Percentiles rank a stretch among this genome's conserved stretches.
phyloP scores from a whole-genome alignment of 2,797 vertebrate genomes.

The Chelmon rostratus region DNA sequence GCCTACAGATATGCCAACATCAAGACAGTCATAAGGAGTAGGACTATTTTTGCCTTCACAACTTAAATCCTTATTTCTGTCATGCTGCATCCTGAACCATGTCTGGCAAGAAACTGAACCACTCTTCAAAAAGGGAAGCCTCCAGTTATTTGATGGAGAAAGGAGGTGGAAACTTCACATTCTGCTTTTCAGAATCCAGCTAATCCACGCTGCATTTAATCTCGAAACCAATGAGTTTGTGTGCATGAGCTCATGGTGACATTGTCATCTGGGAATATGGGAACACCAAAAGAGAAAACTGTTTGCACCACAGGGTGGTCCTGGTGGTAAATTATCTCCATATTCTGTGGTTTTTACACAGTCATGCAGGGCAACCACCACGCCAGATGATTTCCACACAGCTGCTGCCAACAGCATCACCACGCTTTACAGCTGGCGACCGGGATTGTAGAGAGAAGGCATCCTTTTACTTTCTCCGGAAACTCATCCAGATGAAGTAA shows the following conservation, averaged over 20 bases:
- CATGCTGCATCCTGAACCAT: constrained; percentile 15
- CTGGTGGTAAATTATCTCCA: constrained; percentile 26
- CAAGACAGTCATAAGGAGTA: not conserved
- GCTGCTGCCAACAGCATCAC: constrained; percentile 32
- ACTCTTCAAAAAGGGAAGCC: constrained; percentile 12
- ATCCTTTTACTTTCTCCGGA: constrained; percentile 3
- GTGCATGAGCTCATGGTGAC: not conserved
- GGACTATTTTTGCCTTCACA: not conserved
- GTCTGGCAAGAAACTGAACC: constrained; percentile 11
- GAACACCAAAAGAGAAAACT: constrained; percentile 7
- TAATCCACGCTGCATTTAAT: not conserved
- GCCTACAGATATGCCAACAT: not conserved
- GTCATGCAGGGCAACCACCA: constrained; percentile 20
- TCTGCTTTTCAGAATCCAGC: constrained; percentile 12
- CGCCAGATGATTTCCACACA: constrained; percentile 33
- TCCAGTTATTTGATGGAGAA: not conserved
- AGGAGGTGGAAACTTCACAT: not conserved
- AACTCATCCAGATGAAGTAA: constrained; percentile 9
- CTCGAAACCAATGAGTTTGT: not conserved
- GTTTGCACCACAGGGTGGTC: constrained; percentile 8
- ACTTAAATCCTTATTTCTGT: constrained; percentile 21
- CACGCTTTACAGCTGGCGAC: constrained; percentile 44
- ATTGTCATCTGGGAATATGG: constrained; percentile 7
- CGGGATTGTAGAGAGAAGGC: constrained; percentile 4
- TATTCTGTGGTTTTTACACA: constrained; percentile 17